Percentiles rank a stretch among this genome's conserved stretches.
Conservation (phyloP, 2,888 invertebrate species). For the Lomographa bimaculata region DNA sequence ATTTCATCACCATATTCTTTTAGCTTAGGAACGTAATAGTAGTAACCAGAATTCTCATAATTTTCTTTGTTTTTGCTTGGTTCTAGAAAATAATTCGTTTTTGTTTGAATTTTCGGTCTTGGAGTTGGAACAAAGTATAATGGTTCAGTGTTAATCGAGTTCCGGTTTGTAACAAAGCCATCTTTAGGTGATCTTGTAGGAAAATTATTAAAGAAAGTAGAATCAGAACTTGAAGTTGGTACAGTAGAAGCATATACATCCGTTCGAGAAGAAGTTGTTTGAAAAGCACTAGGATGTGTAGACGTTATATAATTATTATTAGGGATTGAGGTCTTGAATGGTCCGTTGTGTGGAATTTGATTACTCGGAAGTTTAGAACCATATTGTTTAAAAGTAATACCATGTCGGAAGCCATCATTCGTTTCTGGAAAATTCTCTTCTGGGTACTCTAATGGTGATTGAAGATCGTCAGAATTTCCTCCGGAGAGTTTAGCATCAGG, state of each 20-base stretch:
- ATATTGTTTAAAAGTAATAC: no score
- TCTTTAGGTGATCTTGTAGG: background rate
- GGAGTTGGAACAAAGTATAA: background rate
- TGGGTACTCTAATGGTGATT: conserved; percentile 53
- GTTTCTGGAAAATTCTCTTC: conserved; percentile 28
- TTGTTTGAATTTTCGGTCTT: background rate
- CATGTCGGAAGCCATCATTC: no score
- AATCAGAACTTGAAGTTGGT: background rate
- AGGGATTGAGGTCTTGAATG: background rate
- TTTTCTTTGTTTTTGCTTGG: no score
- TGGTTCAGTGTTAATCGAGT: background rate
- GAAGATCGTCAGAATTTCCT: conserved; percentile 50
- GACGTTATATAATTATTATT: conserved; percentile 1
- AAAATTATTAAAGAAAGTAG: background rate
- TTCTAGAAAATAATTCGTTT: no score
- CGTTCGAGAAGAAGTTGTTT: background rate
- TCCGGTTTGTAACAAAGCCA: conserved; percentile 2
- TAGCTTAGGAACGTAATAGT: conserved; percentile 4
- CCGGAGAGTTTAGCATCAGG: conserved; percentile 59
- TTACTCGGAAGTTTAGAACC: no score
- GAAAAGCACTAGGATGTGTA: conserved; percentile 15
- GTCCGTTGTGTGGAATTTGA: background rate
- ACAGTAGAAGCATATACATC: background rate
- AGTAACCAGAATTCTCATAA: background rate
- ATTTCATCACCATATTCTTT: no score